These are phyloP conservation scores for Saxicola maurus DNA, from an alignment of 2,797 vertebrate species.

Conservation along the genomic window DNA sequence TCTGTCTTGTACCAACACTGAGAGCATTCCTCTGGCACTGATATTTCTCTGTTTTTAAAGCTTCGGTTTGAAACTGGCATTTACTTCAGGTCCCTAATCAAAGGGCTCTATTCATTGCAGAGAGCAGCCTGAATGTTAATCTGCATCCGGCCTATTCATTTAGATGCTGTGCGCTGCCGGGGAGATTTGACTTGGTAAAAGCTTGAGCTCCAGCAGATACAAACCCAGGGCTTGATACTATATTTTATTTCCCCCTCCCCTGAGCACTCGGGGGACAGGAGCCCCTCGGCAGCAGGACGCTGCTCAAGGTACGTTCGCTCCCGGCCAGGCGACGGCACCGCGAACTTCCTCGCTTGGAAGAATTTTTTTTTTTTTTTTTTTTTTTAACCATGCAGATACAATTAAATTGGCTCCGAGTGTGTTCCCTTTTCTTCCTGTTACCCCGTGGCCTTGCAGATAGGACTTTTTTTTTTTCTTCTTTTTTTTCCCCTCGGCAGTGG, in stretches of 20 bases:
- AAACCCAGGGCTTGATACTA: slow-evolving; percentile 30
- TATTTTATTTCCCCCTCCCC: neutral
- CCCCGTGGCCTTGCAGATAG: slow-evolving; percentile 56
- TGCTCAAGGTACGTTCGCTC: slow-evolving; percentile 55
- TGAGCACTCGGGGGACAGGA: neutral
- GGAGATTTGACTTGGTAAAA: slow-evolving; percentile 75
- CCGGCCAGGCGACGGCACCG: neutral
- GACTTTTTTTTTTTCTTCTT: neutral
- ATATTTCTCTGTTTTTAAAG: slow-evolving; percentile 70
- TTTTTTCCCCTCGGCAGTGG: neutral
- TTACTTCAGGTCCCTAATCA: slow-evolving; percentile 75
- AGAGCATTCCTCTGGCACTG: slow-evolving; percentile 78
- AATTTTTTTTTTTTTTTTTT: neutral
- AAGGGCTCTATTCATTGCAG: slow-evolving; percentile 80
- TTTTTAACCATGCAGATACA: slow-evolving; percentile 38
- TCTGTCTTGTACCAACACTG: slow-evolving; percentile 81
- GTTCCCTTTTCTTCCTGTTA: slow-evolving; percentile 48
- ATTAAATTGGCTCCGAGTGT: slow-evolving; percentile 55
- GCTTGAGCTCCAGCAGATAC: slow-evolving; percentile 67
- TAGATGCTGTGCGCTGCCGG: slow-evolving; percentile 73
- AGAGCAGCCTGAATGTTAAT: slow-evolving; percentile 75
- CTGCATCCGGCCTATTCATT: slow-evolving; percentile 80
- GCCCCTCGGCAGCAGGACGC: neutral
- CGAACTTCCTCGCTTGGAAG: slow-evolving; percentile 37
- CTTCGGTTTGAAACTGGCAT: slow-evolving; percentile 76